Base-by-base conservation (phyloP, 2,113 vertebrate species). In the Cynoglossus semilaevis region DNA sequence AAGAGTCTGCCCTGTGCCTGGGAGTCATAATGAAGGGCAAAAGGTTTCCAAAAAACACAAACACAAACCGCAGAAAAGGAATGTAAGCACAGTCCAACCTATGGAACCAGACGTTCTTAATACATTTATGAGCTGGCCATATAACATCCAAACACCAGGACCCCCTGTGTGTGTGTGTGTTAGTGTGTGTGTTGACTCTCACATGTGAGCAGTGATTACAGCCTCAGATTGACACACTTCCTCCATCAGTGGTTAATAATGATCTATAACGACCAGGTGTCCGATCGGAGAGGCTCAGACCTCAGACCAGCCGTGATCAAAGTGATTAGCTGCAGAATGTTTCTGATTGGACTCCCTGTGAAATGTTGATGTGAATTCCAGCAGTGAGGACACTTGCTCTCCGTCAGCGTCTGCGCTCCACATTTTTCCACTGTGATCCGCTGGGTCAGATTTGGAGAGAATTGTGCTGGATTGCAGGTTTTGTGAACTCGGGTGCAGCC, bases 391-490 rank as follows among this genome's bases (percentile, higher is more conserved):
- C 37, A 13, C 8, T 50, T 8, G 44, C 18, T 18, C 34, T 19
- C 14, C 22, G 10, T 48, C 43, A 1, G 51, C 9, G 36, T 54
- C 64, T 35, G 42, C 37, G 15, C 47, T 16, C 19, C 11, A 34
- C 37, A 37, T 55, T 35, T 63, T 71, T 60, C 73, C 57, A 2
- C 57, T 57, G 8, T 15, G 47, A 64, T 60, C 51, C 67, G 7
- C 65, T 15, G 69, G 69, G 76, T 74, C 67, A 10, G 38, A 41
- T 60, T 67, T 62, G 68, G 44, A 59, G 36, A 40, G 37, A 40
- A 65, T 62, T 60, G 5, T 71, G 63, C 70, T 36, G 60, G 57
- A 42, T 58, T 48, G 63, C 63, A 74, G 73, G 45, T 60, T 51
- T 74, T 57, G 11, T 72, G 72, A 67, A 50, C 53, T 63, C 10